Conservation (phyloP, 1,140 invertebrate genomes). For the Acromyrmex charruanus region DNA sequence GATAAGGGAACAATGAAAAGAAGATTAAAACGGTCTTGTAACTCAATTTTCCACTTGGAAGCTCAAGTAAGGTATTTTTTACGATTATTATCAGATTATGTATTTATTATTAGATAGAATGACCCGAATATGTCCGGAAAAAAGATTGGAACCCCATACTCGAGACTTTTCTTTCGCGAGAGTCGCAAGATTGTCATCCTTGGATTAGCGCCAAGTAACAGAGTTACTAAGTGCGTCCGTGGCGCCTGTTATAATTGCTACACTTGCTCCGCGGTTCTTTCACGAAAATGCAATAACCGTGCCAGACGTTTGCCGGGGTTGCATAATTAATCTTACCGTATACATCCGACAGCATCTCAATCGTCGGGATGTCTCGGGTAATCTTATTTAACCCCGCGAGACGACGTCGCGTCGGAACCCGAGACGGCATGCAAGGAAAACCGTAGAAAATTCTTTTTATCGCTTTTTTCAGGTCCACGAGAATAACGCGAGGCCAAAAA, state of each 20-base stretch:
- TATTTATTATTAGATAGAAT: background rate
- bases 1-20: background rate
- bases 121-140: slow-evolving; percentile 19
- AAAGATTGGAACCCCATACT: background rate
- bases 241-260: slow-evolving; percentile 40
- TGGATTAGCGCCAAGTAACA: slow-evolving; percentile 38
- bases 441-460: background rate
- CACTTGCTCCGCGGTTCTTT: background rate
- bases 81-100: background rate
- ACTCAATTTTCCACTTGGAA: background rate
- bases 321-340: slow-evolving; percentile 37
- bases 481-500: background rate
- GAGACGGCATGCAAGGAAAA: slow-evolving; percentile 9
- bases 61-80: background rate
- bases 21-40: background rate
- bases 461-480: background rate
- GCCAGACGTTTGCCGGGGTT: slow-evolving; percentile 8
- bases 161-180: background rate
- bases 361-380: slow-evolving; percentile 11
- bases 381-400: slow-evolving; percentile 24
- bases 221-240: background rate
- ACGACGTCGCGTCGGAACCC: background rate
- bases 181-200: background rate
- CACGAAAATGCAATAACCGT: slow-evolving; percentile 35
- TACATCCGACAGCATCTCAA: background rate